Evolutionary conservation across 2,797 vertebrate genomes (phyloP).

Genomic region (Oreonectes daqikongensis): DNA sequence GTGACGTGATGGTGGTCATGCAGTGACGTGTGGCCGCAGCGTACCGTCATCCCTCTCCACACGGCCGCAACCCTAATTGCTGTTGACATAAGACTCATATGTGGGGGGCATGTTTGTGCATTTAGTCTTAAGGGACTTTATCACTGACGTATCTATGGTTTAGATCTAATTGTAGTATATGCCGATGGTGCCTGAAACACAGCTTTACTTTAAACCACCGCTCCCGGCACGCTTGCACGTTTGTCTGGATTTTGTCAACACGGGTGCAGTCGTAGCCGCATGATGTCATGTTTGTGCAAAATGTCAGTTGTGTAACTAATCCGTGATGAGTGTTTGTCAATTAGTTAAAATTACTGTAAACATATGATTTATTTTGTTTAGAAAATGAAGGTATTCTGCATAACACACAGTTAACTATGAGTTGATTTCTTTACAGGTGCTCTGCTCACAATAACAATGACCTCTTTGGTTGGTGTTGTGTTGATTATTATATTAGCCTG

Average conservation of each 20-base stretch:
- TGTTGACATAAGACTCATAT: slow-evolving; percentile 36
- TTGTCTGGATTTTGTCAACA: not conserved
- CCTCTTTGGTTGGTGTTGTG: slow-evolving; percentile 74
- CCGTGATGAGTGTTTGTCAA: slow-evolving; percentile 10
- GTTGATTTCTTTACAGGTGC: slow-evolving; percentile 74
- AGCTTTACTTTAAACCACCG: slow-evolving; percentile 22
- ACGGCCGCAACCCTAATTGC: slow-evolving; percentile 11
- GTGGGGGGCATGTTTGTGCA: slow-evolving; percentile 28
- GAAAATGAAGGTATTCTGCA: too few species aligned
- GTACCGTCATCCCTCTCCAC: slow-evolving; percentile 6
- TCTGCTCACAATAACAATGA: slow-evolving; percentile 74
- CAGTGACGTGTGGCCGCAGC: slow-evolving; percentile 16
- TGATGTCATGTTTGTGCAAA: slow-evolving; percentile 23
- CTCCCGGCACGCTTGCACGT: not conserved
- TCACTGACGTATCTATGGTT: slow-evolving; percentile 31
- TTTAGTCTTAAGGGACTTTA: slow-evolving; percentile 21
- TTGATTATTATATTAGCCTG: slow-evolving; percentile 70
- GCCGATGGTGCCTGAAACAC: not conserved
- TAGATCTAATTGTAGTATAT: slow-evolving; percentile 23
- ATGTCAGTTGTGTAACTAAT: not conserved
- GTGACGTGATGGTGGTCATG: slow-evolving; percentile 19
- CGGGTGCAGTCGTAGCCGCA: not conserved
- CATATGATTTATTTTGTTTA: not conserved
- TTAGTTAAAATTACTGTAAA: not conserved
- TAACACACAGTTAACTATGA: slow-evolving; percentile 27